Evolutionary conservation across 2,113 vertebrate species (phyloP).

Genomic region (sheep (Ovis aries)): DNA sequence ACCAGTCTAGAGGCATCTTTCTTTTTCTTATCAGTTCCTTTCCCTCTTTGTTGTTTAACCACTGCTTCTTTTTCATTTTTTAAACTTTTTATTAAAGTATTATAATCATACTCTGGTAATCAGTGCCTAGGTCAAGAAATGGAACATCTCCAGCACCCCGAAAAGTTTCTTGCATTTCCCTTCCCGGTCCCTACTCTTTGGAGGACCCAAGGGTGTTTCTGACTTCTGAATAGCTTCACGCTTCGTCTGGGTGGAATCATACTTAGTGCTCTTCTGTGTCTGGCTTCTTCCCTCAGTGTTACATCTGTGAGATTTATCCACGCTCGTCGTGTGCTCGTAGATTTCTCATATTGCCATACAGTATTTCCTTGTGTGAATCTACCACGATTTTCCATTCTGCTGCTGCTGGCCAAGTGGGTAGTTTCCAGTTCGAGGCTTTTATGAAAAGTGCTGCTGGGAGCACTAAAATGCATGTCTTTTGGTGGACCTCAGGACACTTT

Average conservation of each 20-base stretch:
- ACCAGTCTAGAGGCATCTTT: not conserved
- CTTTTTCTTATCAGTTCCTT: not conserved
- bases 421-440: not conserved
- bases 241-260: not conserved
- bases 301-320: not conserved
- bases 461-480: not conserved
- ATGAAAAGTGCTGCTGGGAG: not conserved
- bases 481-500: not conserved
- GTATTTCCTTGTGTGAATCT: not conserved
- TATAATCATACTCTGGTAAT: not conserved
- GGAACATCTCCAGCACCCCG: not conserved
- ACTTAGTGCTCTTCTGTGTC: not conserved
- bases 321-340: not conserved
- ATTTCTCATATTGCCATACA: not conserved
- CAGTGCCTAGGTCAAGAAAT: not conserved
- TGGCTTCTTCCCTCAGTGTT: not conserved
- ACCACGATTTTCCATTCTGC: not conserved
- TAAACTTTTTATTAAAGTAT: not conserved
- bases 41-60: not conserved
- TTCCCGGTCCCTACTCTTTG: not conserved
- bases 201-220: not conserved
- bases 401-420: not conserved
- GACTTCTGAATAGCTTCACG: not conserved
- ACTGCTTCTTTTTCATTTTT: not conserved
- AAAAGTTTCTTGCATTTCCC: not conserved